Evolutionary conservation across 92 coral and sea anemone species (phyloP), one percentile per base, ranked within the genome.

Genomic region (Bergia puertoricense): DNA sequence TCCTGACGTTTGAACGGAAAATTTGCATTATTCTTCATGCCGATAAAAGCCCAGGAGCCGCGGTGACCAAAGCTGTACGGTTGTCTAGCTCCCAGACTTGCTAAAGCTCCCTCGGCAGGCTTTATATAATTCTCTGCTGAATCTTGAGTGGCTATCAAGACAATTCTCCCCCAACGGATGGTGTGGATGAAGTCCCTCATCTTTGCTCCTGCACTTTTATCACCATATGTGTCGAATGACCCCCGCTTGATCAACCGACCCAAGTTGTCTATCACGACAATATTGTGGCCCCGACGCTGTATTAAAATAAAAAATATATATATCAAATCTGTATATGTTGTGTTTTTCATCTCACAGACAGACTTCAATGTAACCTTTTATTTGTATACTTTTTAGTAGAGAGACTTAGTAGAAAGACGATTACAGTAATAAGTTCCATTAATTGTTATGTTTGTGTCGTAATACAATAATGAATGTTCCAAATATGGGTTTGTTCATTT

Each of bases 281-380:
- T 82, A 56, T 93, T 91, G 81, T 93, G 96, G 41, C 96, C 96
- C 36, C 95, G 93, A 37, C 30, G 9, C 94, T 92, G 69, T 37
- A 15, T 36, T 7, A 43, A 30, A 30, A 30, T 30, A 30, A 30
- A 30, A 30, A 30, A 30, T 30, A 30, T 30, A 30, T 30, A 30
- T 30, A 30, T 30, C 30, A 30, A 30, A 30, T 30, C 30, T 30
- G 30, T 30, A 30, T 30, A 30, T 30, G 30, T 30, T 30, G 30
- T 30, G 30, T 30, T 30, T 30, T 30, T 30, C 30, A 30, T 0
- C 30, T 30, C 30, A 30, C 30, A 30, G 30, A 30, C 30, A 30
- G 30, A 30, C 30, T 30, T 30, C 30, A 30, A 30, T 30, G 30
- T 30, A 30, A 30, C 30, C 30, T 30, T 30, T 30, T 30, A 30